Evolutionary conservation across 2,797 vertebrate species (phyloP).

Genomic region (Microchirus variegatus): DNA sequence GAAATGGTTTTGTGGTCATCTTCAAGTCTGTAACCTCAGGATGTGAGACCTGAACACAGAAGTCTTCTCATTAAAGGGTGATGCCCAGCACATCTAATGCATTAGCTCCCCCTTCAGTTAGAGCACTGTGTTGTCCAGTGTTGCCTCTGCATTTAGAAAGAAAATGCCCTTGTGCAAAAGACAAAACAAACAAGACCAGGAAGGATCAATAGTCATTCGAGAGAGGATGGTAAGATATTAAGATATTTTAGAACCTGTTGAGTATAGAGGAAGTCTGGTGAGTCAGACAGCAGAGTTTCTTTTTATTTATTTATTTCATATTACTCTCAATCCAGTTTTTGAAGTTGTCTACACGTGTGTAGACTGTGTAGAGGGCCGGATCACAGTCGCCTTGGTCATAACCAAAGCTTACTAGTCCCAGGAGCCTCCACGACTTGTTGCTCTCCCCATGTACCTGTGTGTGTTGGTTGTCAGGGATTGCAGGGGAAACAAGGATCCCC

Average conservation of each 20-base stretch:
- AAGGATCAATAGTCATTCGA: conserved; percentile 6
- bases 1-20: conserved; percentile 54
- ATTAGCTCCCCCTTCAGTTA: conserved; percentile 66
- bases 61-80: conserved; percentile 33
- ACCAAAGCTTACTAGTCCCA: conserved; percentile 96
- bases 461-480: conserved; percentile 60
- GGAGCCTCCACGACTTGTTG: conserved; percentile 86
- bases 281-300: conserved; percentile 1
- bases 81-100: conserved; percentile 51
- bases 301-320: conserved; percentile 83
- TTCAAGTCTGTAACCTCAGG: conserved; percentile 68
- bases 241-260: conserved; percentile 21
- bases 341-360: conserved; percentile 89
- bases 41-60: conserved; percentile 51
- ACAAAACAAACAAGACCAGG: background rate
- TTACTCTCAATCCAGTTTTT: conserved; percentile 95
- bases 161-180: conserved; percentile 50
- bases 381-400: conserved; percentile 91
- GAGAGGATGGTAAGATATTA: conserved; percentile 10
- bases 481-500: conserved; percentile 87
- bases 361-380: conserved; percentile 92
- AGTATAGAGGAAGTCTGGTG: background rate
- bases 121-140: conserved; percentile 77
- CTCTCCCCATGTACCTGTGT: conserved; percentile 48
- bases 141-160: conserved; percentile 59